Conservation (phyloP, 2,113 vertebrate genomes). For the Gobio gobio region DNA sequence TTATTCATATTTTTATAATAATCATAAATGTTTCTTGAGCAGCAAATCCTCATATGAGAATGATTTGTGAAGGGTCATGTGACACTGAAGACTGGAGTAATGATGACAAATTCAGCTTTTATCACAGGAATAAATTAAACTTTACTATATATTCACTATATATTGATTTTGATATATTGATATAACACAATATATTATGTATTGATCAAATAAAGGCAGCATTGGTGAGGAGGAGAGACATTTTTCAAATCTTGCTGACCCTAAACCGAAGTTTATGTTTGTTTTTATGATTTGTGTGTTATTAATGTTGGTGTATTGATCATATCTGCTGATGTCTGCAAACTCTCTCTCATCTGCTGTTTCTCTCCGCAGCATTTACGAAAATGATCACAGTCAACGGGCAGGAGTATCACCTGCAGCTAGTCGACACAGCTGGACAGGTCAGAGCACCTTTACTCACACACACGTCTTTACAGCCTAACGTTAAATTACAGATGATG, state of each 20-base stretch:
- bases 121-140: neutral
- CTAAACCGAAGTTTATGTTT: too few relatives aligned
- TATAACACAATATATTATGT: too few relatives aligned
- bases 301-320: neutral
- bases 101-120: neutral
- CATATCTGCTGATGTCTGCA: too few relatives aligned
- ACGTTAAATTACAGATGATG: too few relatives aligned
- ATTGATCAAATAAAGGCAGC: too few relatives aligned
- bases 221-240: fast-evolving
- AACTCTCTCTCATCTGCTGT: neutral
- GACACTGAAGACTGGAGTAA: conserved; percentile 2
- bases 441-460: conserved; percentile 67
- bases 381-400: conserved; percentile 99
- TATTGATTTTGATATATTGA: too few relatives aligned
- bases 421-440: conserved; percentile 98
- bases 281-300: neutral
- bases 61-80: neutral
- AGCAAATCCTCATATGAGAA: neutral
- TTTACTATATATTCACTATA: neutral
- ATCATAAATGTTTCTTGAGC: neutral
- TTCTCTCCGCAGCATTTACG: conserved; percentile 86
- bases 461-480: neutral
- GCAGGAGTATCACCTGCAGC: conserved; percentile 97
- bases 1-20: neutral
- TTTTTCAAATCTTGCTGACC: too few relatives aligned